Base-by-base conservation (phyloP, 2,888 invertebrate species). In the Macrosoma leucophasiata region DNA sequence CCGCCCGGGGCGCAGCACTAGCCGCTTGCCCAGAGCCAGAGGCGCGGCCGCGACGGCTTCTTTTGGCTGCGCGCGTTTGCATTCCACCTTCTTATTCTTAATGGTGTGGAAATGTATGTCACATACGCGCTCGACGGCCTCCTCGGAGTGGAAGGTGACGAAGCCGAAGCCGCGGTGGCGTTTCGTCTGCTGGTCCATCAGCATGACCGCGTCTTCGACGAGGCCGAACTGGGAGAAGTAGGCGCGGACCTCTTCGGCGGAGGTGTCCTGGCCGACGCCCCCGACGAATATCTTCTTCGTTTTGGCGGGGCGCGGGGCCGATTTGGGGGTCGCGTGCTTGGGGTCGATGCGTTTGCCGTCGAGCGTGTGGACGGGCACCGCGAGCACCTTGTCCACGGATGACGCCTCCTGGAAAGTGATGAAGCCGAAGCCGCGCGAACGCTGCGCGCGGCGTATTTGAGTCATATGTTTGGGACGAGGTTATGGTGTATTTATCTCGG, bases 321-420 rank as follows among this genome's bases (percentile, higher is more conserved):
- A 95, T 74, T 95, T 95, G 46, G 95, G 95, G 29, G 95, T 95
- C 37, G 95, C 95, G 84, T 95, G 95, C 65, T 96, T 96, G 36
- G 96, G 96, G 72, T 96, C 96, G 71, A 96, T 96, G 77, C 95
- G 94, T 79, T 96, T 96, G 46, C 95, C 95, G 76, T 96, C 95
- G 52, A 96, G 86, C 31, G 94, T 94, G 86, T 95, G 95, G 48
- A 94, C 92, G 37, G 94, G 94, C 51, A 95, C 93, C 58, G 94
- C 94, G 34, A 96, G 88, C 39, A 96, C 95, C 84, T 94, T 94
- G 77, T 95, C 95, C 48, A 96, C 95, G 62, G 94, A 92, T 50
- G 91, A 89, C 36, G 95, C 93, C 76, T 95, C 95, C 75, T 94
- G 91, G 85, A 96, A 96, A 62, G 95, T 95, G 77, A 96, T 95